phyloP scores from a whole-genome alignment of 2,797 vertebrate species.

The Dendrocincla tyrannina region DNA sequence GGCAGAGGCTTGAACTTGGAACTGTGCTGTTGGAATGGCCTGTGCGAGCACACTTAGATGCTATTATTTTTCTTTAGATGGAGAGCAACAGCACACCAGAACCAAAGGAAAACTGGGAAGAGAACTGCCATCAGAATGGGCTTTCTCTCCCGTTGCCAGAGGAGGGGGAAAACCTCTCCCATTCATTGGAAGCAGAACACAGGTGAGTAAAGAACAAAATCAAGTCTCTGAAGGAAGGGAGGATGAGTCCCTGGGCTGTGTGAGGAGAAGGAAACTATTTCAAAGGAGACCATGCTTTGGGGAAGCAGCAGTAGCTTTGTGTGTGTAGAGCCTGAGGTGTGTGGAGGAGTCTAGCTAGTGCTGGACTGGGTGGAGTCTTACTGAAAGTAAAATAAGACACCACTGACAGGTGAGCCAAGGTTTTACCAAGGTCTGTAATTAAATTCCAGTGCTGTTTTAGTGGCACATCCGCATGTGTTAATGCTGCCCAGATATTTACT shows the following conservation, averaged over 20 bases:
- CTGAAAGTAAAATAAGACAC: background rate
- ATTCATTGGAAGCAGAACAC: constrained; percentile 98
- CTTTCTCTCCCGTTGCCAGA: constrained; percentile 90
- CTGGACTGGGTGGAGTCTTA: background rate
- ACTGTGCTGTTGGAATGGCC: accelerated
- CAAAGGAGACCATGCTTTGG: background rate
- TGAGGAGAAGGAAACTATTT: background rate
- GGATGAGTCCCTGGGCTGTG: background rate
- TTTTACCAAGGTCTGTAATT: constrained; percentile 17
- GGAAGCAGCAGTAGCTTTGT: background rate
- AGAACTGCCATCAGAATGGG: constrained; percentile 91
- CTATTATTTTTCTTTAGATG: constrained; percentile 74
- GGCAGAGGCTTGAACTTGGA: background rate
- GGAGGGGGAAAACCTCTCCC: constrained; percentile 92
- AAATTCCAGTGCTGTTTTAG: background rate
- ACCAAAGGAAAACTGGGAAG: constrained; percentile 91
- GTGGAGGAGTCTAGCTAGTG: background rate
- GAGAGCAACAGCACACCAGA: constrained; percentile 89
- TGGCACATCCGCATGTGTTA: background rate
- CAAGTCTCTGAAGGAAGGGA: background rate
- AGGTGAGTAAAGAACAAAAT: constrained; percentile 76
- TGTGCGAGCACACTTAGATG: background rate
- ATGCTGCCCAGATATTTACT: background rate
- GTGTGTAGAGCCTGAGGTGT: background rate
- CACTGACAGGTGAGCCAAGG: background rate